Evolutionary conservation across 2,113 vertebrate species (phyloP).

Genomic region (Tauraco erythrolophus): DNA sequence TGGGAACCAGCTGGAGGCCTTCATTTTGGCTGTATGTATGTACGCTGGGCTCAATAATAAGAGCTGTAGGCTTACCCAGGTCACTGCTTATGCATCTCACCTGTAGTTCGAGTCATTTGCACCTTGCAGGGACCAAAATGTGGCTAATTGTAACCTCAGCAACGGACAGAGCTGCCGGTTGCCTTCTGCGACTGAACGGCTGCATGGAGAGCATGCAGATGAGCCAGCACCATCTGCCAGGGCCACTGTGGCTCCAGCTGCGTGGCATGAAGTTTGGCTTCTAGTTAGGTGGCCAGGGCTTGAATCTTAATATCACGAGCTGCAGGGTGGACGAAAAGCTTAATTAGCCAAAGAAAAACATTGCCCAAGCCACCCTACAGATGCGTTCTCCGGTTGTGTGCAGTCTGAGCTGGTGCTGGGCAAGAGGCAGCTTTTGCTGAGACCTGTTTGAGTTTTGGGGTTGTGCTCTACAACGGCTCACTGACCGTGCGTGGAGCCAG

Average conservation of each 20-base stretch:
- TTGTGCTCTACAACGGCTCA: neutral
- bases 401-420: neutral
- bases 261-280: neutral
- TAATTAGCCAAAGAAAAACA: neutral
- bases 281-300: neutral
- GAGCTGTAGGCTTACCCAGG: neutral
- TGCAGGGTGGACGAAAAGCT: neutral
- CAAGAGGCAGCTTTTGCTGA: neutral
- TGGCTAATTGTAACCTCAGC: slow-evolving; percentile 3
- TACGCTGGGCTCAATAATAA: neutral
- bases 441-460: neutral
- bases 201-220: slow-evolving; percentile 15
- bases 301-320: neutral
- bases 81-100: neutral
- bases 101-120: neutral
- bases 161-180: neutral
- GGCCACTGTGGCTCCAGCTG: slow-evolving; percentile 57
- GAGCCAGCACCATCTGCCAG: slow-evolving; percentile 48
- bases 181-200: neutral
- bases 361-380: rapidly evolving
- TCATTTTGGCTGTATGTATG: neutral
- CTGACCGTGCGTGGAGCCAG: neutral
- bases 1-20: slow-evolving; percentile 1
- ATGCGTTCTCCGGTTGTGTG: rapidly evolving
- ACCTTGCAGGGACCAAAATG: neutral